Percentiles rank a stretch among this genome's conserved stretches.
Evolutionary conservation across 2,113 vertebrate genomes (phyloP).

Genomic region (Typhlomys cinereus): DNA sequence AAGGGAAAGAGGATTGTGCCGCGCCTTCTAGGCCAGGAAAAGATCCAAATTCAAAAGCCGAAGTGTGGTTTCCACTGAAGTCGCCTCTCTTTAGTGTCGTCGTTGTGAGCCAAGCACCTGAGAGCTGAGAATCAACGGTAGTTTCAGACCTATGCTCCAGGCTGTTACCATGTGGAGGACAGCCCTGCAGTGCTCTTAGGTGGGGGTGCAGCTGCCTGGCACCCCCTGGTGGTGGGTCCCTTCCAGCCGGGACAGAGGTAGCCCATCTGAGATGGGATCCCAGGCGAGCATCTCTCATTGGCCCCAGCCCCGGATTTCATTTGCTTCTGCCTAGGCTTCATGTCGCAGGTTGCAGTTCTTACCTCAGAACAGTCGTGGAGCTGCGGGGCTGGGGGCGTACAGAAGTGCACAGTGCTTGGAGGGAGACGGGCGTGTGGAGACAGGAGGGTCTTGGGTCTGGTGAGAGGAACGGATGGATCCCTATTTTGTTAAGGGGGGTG

Average conservation of each 20-base stretch:
- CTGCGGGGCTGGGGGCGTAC: too few relatives aligned
- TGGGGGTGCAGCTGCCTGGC: background rate
- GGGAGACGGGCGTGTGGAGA: accelerated
- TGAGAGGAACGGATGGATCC: background rate
- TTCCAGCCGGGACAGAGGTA: background rate
- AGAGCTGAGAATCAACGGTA: background rate
- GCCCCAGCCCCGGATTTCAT: constrained; percentile 47
- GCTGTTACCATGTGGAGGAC: constrained; percentile 5
- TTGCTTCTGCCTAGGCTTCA: constrained; percentile 6
- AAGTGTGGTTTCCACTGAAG: background rate
- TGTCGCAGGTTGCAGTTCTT: background rate
- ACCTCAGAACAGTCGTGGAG: background rate
- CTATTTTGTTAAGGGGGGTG: background rate
- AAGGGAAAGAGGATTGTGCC: background rate
- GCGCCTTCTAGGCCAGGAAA: background rate
- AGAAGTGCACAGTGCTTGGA: background rate
- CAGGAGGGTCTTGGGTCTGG: background rate
- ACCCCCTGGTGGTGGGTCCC: background rate
- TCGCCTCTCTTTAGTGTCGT: background rate
- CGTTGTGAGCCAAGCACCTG: background rate
- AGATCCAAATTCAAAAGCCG: background rate
- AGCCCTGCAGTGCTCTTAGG: background rate
- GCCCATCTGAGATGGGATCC: constrained; percentile 26
- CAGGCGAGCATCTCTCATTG: background rate
- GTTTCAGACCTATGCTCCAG: background rate